phyloP scores from a whole-genome alignment of 1,140 invertebrate species.

The Macrobrachium rosenbergii region DNA sequence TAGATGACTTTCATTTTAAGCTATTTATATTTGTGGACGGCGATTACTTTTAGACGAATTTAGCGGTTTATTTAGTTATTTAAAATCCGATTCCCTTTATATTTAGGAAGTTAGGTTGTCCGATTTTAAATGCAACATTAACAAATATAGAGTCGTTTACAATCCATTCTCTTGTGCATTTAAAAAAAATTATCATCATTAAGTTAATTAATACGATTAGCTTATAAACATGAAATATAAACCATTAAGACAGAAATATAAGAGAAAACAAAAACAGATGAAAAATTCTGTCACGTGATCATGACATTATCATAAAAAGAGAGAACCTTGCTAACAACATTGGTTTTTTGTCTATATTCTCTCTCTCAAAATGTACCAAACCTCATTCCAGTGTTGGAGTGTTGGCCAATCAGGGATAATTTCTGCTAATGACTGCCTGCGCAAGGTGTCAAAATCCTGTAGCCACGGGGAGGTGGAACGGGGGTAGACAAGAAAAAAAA shows the following conservation, averaged over 20 bases:
- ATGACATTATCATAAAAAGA: no score
- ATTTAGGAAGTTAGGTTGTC: no score
- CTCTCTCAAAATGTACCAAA: constrained; percentile 48
- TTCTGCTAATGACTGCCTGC: constrained; percentile 65
- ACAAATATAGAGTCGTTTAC: no score
- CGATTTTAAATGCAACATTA: no score
- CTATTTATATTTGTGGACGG: no score
- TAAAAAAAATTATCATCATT: no score
- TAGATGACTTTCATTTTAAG: no score
- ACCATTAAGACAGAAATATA: not conserved
- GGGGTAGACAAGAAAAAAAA: not conserved
- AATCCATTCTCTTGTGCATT: no score
- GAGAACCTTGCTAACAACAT: no score
- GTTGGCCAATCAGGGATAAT: constrained; percentile 67
- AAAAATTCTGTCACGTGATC: constrained; percentile 10
- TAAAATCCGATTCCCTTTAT: not conserved
- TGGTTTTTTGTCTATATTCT: constrained; percentile 7
- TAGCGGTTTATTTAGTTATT: not conserved
- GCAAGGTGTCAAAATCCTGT: constrained; percentile 45
- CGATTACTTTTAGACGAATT: no score
- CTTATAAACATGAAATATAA: no score
- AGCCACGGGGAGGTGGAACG: not conserved
- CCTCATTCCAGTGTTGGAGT: constrained; percentile 66
- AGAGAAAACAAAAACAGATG: constrained; percentile 22
- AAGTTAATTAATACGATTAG: no score